These are phyloP conservation scores for Sylvia borin DNA, from an alignment of 2,797 vertebrate species.

Conservation along the genomic window DNA sequence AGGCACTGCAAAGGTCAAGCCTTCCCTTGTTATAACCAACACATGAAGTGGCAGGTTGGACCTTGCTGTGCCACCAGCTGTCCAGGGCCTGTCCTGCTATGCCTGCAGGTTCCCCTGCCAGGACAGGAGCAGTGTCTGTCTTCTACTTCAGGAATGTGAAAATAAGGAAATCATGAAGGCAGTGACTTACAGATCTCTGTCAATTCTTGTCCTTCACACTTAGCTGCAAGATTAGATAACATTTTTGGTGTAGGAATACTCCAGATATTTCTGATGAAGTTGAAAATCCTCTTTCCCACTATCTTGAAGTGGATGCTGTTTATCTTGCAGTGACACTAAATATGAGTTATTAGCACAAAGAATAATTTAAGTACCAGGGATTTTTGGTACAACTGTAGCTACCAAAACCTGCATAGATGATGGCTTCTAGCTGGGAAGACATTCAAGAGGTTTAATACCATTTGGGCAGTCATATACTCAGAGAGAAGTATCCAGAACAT, in stretches of 20 bases:
- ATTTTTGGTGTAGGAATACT: not conserved
- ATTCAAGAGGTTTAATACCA: not conserved
- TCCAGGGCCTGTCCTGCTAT: not conserved
- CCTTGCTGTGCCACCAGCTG: slow-evolving; percentile 38
- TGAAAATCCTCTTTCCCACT: not conserved
- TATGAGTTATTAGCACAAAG: not conserved
- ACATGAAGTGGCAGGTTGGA: not conserved
- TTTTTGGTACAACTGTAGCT: not conserved
- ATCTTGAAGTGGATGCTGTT: not conserved
- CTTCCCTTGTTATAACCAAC: not conserved
- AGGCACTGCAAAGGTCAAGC: slow-evolving; percentile 17
- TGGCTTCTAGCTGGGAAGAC: not conserved
- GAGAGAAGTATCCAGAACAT: not conserved
- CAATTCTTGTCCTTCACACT: not conserved
- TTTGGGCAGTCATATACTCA: not conserved
- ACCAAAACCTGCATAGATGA: not conserved
- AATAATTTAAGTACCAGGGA: not conserved
- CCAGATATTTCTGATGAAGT: not conserved
- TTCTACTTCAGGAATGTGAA: not conserved
- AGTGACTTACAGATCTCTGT: not conserved
- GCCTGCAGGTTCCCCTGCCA: not conserved
- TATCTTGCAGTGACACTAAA: not conserved
- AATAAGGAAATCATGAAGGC: not conserved
- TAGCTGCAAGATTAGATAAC: not conserved
- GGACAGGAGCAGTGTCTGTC: not conserved